Base-by-base conservation (phyloP, 2,888 invertebrate genomes). In the Sinopyrophorus schimmeli region DNA sequence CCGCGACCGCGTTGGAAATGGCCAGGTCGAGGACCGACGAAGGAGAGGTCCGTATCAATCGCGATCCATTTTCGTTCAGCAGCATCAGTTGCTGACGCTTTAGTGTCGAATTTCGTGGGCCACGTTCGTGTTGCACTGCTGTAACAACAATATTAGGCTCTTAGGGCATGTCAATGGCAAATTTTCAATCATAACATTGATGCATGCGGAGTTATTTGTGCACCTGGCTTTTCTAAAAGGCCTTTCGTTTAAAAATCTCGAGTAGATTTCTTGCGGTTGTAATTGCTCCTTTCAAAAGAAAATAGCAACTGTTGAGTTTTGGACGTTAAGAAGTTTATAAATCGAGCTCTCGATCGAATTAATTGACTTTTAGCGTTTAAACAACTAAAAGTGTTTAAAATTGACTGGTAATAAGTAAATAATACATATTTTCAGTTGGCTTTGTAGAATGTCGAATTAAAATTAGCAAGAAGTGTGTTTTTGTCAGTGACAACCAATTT, bases 121-220 rank as follows among this genome's bases (percentile, higher is more conserved):
- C 98, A 54, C 99, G 81, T 74, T 99, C 98, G 69, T 98, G 97
- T 74, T 99, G 99, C 2, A 99, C 98, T 48, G 98, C 98, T 92
- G 78, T 39, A 80, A 79, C 53, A 67, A 44, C 32, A 49, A 37
- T 5, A 24, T 14, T 10, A 6, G 9, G 7, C 5, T 34, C n/a
- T n/a, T n/a, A n/a, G n/a, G n/a, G n/a, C n/a, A n/a, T 34, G 14
- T 24, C 14, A 23, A 20, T 14, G 7, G 2, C n/a, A 14, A 15
- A 23, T 28, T 27, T 38, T 23, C 24, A 15, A 15, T 24, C 15
- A 32, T 17, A 27, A 23, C 10, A 21, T 24, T 32, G 31, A 41
- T 18, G 18, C 34, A 42, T 48, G 50, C 28, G 51, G 44, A 52
- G 44, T 47, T 61, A 57, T 61, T 61, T 41, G 58, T 48, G 47